Percentiles rank a stretch among this genome's conserved stretches.
phyloP scores from a whole-genome alignment of 2,888 invertebrate genomes.

The Thysanoteuthis rhombus region DNA sequence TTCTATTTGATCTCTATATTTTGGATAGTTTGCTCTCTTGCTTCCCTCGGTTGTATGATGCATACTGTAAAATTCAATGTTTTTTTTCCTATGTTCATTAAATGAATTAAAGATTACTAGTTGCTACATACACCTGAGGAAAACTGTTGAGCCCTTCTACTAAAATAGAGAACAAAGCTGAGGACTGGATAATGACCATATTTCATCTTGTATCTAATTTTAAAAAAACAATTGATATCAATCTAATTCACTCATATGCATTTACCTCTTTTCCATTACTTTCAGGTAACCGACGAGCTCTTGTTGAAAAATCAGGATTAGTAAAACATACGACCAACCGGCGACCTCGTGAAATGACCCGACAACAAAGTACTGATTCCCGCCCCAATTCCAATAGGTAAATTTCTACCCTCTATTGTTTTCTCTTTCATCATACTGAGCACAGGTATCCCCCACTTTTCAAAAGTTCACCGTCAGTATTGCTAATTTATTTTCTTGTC shows the following conservation, averaged over 20 bases:
- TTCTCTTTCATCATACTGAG: not conserved
- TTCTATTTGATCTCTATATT: not conserved
- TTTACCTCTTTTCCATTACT: not conserved
- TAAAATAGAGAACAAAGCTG: not conserved
- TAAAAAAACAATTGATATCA: not conserved
- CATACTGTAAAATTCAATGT: not conserved
- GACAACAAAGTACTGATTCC: slow-evolving; percentile 45
- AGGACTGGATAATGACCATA: not conserved
- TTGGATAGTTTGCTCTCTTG: not conserved
- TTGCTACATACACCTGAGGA: not conserved
- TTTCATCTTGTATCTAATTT: not conserved
- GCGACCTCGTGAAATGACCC: slow-evolving; percentile 50
- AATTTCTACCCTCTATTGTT: not conserved
- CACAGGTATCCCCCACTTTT: too few species aligned
- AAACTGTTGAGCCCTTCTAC: not conserved
- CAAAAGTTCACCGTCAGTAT: too few species aligned
- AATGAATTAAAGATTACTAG: not conserved
- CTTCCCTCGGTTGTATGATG: not conserved
- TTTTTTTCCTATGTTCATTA: not conserved
- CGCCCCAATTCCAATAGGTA: slow-evolving; percentile 59
- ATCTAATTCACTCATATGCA: not conserved
- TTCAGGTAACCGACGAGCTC: slow-evolving; percentile 73
- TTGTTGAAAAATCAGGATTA: slow-evolving; percentile 88
- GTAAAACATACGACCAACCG: slow-evolving; percentile 71
- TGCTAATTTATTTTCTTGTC: too few species aligned